Conservation (phyloP, 2,888 invertebrate species). For the Alentia gelatinosa region DNA sequence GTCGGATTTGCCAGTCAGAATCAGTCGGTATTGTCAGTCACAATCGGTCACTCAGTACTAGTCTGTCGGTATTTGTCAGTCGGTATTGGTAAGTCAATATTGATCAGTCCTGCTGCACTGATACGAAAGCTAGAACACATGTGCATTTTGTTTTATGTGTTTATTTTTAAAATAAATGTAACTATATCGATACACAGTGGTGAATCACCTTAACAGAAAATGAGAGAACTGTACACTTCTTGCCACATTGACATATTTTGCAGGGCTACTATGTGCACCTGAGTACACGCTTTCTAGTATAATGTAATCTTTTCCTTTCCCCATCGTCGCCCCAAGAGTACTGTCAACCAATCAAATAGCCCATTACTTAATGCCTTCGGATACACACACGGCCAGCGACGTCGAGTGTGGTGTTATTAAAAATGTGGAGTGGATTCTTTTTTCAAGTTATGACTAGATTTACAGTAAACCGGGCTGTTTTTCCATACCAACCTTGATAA, state of each 20-base stretch:
- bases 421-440: not conserved
- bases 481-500: too few relatives aligned
- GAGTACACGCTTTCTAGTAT: not conserved
- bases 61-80: too few relatives aligned
- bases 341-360: not conserved
- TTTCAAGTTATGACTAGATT: not conserved
- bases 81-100: too few relatives aligned
- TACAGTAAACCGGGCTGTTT: too few relatives aligned
- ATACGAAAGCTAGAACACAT: not conserved
- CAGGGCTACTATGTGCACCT: not conserved
- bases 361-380: not conserved
- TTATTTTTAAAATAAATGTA: constrained; percentile 52
- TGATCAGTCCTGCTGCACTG: too few relatives aligned
- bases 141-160: constrained; percentile 20
- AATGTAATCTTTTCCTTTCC: not conserved
- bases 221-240: constrained; percentile 18
- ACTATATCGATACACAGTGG: constrained; percentile 38
- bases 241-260: not conserved
- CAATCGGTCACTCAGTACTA: too few relatives aligned
- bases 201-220: constrained; percentile 41
- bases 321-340: not conserved
- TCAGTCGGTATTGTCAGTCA: too few relatives aligned
- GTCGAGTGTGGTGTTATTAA: not conserved
- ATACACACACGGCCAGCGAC: not conserved
- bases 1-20: too few relatives aligned